Evolutionary conservation across 2,113 vertebrate genomes (phyloP).

Genomic region (Hoplias malabaricus): DNA sequence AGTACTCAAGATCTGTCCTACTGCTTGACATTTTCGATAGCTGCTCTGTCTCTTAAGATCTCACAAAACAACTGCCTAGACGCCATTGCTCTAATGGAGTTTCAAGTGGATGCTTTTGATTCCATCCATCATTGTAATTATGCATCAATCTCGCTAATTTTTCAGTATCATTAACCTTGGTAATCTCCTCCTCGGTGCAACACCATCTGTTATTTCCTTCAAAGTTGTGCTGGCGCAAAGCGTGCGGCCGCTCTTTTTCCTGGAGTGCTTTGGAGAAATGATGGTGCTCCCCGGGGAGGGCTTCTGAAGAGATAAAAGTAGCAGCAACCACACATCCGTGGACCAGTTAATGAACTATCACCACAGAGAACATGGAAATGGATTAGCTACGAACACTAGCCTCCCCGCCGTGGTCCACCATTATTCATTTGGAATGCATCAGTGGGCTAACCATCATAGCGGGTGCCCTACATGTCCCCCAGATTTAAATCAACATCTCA

Average conservation of each 20-base stretch:
- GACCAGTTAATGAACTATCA: slow-evolving; percentile 70
- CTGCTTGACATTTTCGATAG: slow-evolving; percentile 49
- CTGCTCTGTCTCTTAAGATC: slow-evolving; percentile 16
- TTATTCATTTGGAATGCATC: slow-evolving; percentile 67
- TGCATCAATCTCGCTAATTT: slow-evolving; percentile 74
- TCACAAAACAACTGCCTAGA: slow-evolving; percentile 47
- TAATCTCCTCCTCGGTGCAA: slow-evolving; percentile 65
- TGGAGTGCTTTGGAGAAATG: slow-evolving; percentile 46
- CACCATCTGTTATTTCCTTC: slow-evolving; percentile 73
- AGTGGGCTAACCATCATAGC: slow-evolving; percentile 58
- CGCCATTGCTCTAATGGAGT: slow-evolving; percentile 33
- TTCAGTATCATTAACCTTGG: slow-evolving; percentile 79
- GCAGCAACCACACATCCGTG: slow-evolving; percentile 59
- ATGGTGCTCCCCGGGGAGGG: slow-evolving; percentile 53
- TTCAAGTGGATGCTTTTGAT: slow-evolving; percentile 51
- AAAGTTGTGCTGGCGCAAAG: slow-evolving; percentile 60
- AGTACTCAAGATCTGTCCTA: background rate
- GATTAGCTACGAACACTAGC: slow-evolving; percentile 70
- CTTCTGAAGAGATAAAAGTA: slow-evolving; percentile 58
- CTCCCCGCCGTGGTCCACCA: slow-evolving; percentile 49
- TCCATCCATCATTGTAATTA: slow-evolving; percentile 76
- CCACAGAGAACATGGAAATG: slow-evolving; percentile 69
- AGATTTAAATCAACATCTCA: slow-evolving; percentile 42
- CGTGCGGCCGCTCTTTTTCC: slow-evolving; percentile 44
- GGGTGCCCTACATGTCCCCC: slow-evolving; percentile 40